Base-by-base conservation (phyloP, 2,113 vertebrate species). In the Hydrolagus affinis region DNA sequence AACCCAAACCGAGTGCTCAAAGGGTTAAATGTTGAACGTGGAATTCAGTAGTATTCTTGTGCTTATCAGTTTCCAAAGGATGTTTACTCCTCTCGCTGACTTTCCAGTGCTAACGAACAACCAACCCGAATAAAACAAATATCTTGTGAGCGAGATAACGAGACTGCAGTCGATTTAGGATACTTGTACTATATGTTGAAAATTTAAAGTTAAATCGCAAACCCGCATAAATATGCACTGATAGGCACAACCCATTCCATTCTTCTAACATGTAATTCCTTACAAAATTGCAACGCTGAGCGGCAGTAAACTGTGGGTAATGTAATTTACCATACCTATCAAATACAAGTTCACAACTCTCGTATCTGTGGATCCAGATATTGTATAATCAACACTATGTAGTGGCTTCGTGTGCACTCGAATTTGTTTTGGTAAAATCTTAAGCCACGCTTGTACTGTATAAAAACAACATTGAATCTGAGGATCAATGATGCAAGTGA, bases 21-120 rank as follows among this genome's bases (percentile, higher is more conserved):
- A 83, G 78, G 12, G 78, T 83, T 83, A 83, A 64, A 57, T 44
- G 32, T 75, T 8, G 44, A 56, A 83, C 60, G 59, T 66, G 59
- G 77, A 66, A 66, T 66, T n/a, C n/a, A 44, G 44, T 44, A 44
- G 44, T 44, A 44, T 6, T 44, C 28, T 83, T 66, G 28, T 68
- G 17, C 25, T 44, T 32, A 66, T 66, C 60, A 80, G 59, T 66
- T 80, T 64, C 64, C 77, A 30, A 23, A 80, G 77, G 71, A 28
- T 25, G 14, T 28, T 66, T 83, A 83, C 62, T 83, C 30, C 66
- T 9, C 25, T 32, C 28, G 28, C 78, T 83, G 78, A 83, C 78
- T 83, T 75, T 83, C 14, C 21, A 68, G 62, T 23, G 15, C 30
- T 80, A 25, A 64, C 59, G 23, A 64, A 80, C 78, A 83, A 83